Conservation (phyloP, 2,888 invertebrate genomes). For the Chymomyza procnemis region DNA sequence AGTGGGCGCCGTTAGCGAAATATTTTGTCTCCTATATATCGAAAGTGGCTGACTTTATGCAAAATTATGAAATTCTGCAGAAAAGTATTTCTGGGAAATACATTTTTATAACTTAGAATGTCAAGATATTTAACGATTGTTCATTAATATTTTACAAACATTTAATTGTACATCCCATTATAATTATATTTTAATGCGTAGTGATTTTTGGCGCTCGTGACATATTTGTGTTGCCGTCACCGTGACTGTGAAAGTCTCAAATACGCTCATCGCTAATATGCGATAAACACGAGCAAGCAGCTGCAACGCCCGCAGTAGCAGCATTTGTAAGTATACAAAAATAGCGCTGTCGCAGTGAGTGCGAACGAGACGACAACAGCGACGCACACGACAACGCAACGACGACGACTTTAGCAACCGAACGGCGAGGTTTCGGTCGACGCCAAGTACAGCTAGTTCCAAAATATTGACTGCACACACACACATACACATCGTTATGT, state of each 20-base stretch:
- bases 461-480: constrained; percentile 64
- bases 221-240: too few species aligned
- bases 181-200: neutral
- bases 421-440: neutral
- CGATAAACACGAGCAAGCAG: constrained; percentile 26
- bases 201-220: too few species aligned
- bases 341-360: constrained; percentile 60
- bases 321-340: constrained; percentile 59
- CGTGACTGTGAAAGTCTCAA: too few species aligned
- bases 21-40: too few species aligned
- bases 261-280: neutral
- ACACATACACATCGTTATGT: constrained; percentile 19
- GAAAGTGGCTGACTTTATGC: too few species aligned
- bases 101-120: too few species aligned
- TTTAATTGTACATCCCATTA: too few species aligned
- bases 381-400: constrained; percentile 36
- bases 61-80: too few species aligned
- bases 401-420: constrained; percentile 3
- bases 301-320: constrained; percentile 54
- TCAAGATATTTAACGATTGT: too few species aligned
- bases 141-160: too few species aligned
- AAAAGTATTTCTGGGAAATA: too few species aligned
- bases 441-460: constrained; percentile 73
- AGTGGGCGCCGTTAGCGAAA: too few species aligned
- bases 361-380: constrained; percentile 71